These are phyloP conservation scores for Sebastes cheni DNA, from an alignment of 2,797 vertebrate genomes.

Conservation along the genomic window DNA sequence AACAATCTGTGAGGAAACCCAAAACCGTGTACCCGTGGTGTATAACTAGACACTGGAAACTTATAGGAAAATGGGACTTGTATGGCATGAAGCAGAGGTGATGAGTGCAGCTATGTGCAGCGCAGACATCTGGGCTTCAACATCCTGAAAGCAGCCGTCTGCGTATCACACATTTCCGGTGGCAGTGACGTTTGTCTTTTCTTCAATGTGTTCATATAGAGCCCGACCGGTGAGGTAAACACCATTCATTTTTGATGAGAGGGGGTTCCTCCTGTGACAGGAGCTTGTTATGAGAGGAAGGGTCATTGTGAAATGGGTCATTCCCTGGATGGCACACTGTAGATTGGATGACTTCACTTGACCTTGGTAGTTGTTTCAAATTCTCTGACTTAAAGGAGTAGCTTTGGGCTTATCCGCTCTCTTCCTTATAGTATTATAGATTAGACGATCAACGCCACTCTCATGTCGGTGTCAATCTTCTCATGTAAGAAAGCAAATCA, in stretches of 20 bases:
- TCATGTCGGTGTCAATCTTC: too few species aligned
- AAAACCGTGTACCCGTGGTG: conserved; percentile 32
- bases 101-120: not conserved
- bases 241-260: conserved; percentile 43
- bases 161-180: not conserved
- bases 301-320: conserved; percentile 42
- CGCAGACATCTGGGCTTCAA: not conserved
- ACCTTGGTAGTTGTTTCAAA: not conserved
- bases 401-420: not conserved
- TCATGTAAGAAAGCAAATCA: not conserved
- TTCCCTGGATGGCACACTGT: not conserved
- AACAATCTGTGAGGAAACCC: conserved; percentile 71
- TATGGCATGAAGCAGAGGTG: conserved; percentile 25
- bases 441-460: not conserved
- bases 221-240: not conserved
- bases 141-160: not conserved
- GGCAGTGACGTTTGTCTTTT: not conserved
- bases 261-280: conserved; percentile 44
- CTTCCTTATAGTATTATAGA: not conserved
- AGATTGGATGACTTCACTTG: conserved; percentile 21
- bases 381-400: not conserved
- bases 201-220: not conserved
- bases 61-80: conserved; percentile 28
- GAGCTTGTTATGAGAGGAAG: conserved; percentile 26
- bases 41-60: conserved; percentile 54